Evolutionary conservation across 2,113 vertebrate species (phyloP), one percentile per base, ranked within the genome.

Genomic region (Procapra przewalskii): DNA sequence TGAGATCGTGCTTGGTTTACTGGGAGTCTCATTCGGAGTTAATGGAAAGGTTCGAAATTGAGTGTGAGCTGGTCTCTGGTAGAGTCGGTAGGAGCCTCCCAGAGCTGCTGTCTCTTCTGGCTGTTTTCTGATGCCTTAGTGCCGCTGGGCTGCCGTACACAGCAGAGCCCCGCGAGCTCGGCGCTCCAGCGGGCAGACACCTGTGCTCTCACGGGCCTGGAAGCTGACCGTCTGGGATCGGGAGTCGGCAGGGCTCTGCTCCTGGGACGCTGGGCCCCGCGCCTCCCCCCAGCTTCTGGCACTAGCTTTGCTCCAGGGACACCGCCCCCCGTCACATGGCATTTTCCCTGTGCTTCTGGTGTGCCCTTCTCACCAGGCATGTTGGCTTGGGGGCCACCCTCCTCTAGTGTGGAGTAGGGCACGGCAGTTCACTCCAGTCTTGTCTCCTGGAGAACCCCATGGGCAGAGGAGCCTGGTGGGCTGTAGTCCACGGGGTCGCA

Each of bases 221-320:
- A 11, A 19, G 45, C 75, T 4, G 19, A 27, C 60, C 31, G 15
- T 15, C 11, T 5, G 21, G 88, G 7, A 15, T 52, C 3, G 10
- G 79, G 7, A 19, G 10, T 36, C 1, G 0, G 23, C 23, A 2
- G 64, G 52, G 9, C 5, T 1, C 0, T 4, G 23, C 13, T 0
- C 21, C 5, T 1, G 8, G 64, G 75, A 71, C 27, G 11, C 5
- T 23, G 57, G 27, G 16, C 3, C 1, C 13, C 27, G 6, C 29
- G 19, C 5, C 23, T 9, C 6, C 40, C 27, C 71, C 64, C 29
- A 23, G 27, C 27, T 40, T 16, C 48, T 8, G 5, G 40, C 36
- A 0, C 16, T 48, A 10, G 31, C 36, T 59, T 48, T 50, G 6
- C 75, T 71, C 36, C 1, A 0, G 55, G 23, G 25, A 31, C 81